Evolutionary conservation across 2,888 invertebrate species (phyloP), one percentile per base, ranked within the genome.

Genomic region (Papilio elwesi): DNA sequence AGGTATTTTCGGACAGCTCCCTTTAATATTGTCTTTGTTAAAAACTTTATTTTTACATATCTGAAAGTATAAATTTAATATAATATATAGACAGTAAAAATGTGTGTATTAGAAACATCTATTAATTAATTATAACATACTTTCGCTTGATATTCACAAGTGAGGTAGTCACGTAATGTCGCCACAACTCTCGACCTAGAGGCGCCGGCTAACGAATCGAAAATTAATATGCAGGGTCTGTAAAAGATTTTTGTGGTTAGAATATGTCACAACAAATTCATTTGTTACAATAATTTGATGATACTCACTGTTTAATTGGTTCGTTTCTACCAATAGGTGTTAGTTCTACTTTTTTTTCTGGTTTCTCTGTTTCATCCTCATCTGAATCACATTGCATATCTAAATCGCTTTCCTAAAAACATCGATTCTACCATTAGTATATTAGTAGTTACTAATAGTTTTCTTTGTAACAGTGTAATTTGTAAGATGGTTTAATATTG

Each of bases 181-280:
- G 97, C 97, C 16, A 98, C 97, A 16, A 98, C 98, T 75, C 97
- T 95, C 52, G 96, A 95, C 82, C 98, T 95, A 59, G 97, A 96
- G 3, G 97, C 96, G 10, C 97, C 96, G 78, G 97, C 96, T 81
- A 99, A 91, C 0, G 99, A 99, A 91, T 99, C 99, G 89, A 99
- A 99, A 84, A 99, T 97, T 74, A 99, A 92, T 83, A 99, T 98
- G 86, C 98, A 97, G 0, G 99, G 98, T 82, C 97, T 97, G 93
- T 76, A 95, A 95, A 75, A 79, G 12, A 49, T 13, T 36, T 15
- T 6, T 51, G 9, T 9, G 36, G 13, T 52, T 13, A 26, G 10
- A n/a, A 2, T 51, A n/a, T 66, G 11, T 52, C 10, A 36, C n/a
- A 52, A n/a, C 1, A 49, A 5, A 47, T 47, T 15, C 16, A 16